phyloP scores from a whole-genome alignment of 2,797 vertebrate species.

The Diplodus sargus region DNA sequence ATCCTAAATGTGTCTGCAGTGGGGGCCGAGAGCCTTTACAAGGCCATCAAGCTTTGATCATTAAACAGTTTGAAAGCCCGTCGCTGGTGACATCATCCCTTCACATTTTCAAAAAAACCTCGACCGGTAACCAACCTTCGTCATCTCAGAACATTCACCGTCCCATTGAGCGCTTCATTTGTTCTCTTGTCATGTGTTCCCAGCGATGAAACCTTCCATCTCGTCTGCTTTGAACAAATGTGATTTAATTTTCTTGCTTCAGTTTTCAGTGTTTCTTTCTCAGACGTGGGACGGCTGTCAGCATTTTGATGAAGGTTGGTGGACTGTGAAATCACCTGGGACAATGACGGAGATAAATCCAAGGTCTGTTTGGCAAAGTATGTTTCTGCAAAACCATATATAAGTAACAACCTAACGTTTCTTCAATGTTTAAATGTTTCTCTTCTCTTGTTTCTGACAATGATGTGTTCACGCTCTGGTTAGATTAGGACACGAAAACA shows the following conservation, averaged over 20 bases:
- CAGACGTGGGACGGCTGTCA: no score
- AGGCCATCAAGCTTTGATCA: constrained; percentile 28
- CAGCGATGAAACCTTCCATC: background rate
- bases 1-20: constrained; percentile 72
- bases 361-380: no score
- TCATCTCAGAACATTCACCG: background rate
- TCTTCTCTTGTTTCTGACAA: no score
- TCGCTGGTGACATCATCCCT: constrained; percentile 30
- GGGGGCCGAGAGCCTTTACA: constrained; percentile 32
- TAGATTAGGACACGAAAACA: no score
- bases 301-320: background rate
- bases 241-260: no score
- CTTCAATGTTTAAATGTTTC: no score
- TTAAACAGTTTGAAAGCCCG: constrained; percentile 41
- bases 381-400: no score
- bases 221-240: no score
- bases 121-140: background rate
- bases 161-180: background rate
- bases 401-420: no score
- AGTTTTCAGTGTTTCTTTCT: background rate
- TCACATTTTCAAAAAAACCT: background rate
- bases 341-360: no score
- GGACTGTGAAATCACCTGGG: background rate
- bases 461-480: no score
- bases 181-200: background rate